Base-by-base conservation (phyloP, 2,888 invertebrate genomes). In the Scaptomyza reducta region DNA sequence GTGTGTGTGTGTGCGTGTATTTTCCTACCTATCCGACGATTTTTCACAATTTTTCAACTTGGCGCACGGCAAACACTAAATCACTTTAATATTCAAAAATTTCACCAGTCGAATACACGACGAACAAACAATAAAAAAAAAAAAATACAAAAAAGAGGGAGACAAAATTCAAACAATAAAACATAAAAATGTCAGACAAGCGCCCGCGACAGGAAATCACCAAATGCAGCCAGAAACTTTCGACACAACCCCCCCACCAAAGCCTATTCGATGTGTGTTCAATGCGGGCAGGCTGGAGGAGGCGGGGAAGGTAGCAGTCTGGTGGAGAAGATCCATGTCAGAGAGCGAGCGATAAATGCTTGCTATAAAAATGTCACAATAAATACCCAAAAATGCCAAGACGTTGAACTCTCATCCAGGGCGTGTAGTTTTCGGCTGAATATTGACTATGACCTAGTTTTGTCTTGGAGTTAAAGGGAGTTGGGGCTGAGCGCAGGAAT, bases 81-180 rank as follows among this genome's bases (percentile, higher is more conserved):
- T 88, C 88, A 87, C 88, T 83, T 83, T 83, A 83, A 83, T 87
- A 83, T 83, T 82, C 86, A 60, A 75, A 79, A 77, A 74, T 87
- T 79, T 85, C 51, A 64, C 61, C 70, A 66, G 65, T 55, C 62
- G 61, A 49, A 57, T 40, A 57, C 57, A 40, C 29, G 47, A 14
- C 51, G 44, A 31, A 53, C 57, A n/a, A 35, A 14, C 9, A 40
- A 40, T 1, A 40, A 40, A 33, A 29, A 59, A 41, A 18, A n/a
- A 49, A 22, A 45, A 41, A 7, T 16, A 33, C 11, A 16, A 16
- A 46, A 51, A 22, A 44, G 4, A 47, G 14, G 41, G 45, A 62
- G 53, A 65, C 65, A 55, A 41, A 76, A 79, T 62, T 63, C 74
- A 58, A 82, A 85, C 82, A 87, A 85, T 87, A 87, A 82, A 87